Evolutionary conservation across 2,888 invertebrate genomes (phyloP).

Genomic region (Scelioninae gen. 2): DNA sequence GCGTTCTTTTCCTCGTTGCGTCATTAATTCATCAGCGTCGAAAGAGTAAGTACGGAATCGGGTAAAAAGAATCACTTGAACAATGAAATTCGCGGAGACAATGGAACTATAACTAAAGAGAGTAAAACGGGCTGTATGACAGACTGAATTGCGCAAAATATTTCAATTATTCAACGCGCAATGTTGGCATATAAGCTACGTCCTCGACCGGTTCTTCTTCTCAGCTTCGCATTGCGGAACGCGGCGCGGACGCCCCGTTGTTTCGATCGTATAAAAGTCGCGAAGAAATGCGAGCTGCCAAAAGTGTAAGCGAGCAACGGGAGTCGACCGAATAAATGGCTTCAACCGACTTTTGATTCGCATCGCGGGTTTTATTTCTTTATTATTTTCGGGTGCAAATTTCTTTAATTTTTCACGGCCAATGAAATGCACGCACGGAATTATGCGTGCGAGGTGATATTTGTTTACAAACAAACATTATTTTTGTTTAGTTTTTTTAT

Average conservation of each 20-base stretch:
- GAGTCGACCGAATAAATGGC: slow-evolving; percentile 13
- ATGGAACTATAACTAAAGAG: slow-evolving; percentile 27
- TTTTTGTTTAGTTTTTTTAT: no score
- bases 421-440: no score
- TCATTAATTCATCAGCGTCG: slow-evolving; percentile 6
- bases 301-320: slow-evolving; percentile 30
- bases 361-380: no score
- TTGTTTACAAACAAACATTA: no score
- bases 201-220: slow-evolving; percentile 48
- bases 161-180: slow-evolving; percentile 51
- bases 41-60: background rate
- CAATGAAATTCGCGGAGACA: slow-evolving; percentile 14
- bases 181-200: slow-evolving; percentile 25
- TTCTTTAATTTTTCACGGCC: no score
- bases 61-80: background rate
- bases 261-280: slow-evolving; percentile 28
- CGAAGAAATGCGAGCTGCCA: slow-evolving; percentile 35
- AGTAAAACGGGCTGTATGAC: slow-evolving; percentile 21
- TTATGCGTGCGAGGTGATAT: no score
- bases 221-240: slow-evolving; percentile 18
- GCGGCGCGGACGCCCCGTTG: slow-evolving; percentile 11
- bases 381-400: no score
- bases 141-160: slow-evolving; percentile 43
- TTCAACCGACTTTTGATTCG: slow-evolving; percentile 6
- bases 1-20: background rate